These are phyloP conservation scores for Pampusana beccarii DNA, from an alignment of 2,113 vertebrate genomes.

Conservation along the genomic window DNA sequence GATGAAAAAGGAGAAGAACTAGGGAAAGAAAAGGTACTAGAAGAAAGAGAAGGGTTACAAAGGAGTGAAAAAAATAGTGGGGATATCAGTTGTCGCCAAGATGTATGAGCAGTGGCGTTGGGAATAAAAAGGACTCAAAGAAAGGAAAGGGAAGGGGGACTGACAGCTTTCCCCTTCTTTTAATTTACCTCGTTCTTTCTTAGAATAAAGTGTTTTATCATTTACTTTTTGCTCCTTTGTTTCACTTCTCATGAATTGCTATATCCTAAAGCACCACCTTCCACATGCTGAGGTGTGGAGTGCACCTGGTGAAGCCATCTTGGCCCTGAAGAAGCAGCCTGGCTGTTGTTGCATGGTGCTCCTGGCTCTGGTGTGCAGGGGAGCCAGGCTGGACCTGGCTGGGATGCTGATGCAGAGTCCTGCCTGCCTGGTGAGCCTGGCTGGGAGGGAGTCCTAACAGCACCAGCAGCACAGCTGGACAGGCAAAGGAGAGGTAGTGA, in stretches of 20 bases:
- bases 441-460: neutral
- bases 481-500: neutral
- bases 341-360: neutral
- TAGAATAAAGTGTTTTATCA: neutral
- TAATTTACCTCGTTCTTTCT: neutral
- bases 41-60: neutral
- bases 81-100: neutral
- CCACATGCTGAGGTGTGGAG: neutral
- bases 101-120: neutral
- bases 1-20: neutral
- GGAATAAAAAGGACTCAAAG: neutral
- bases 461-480: neutral
- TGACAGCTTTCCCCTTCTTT: neutral
- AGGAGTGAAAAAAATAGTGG: neutral
- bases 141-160: neutral
- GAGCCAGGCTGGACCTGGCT: neutral
- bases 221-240: neutral
- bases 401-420: neutral
- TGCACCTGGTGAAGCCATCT: neutral
- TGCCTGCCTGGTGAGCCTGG: neutral
- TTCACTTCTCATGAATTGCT: neutral
- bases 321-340: neutral
- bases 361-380: neutral
- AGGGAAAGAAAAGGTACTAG: neutral
- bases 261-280: neutral